Evolutionary conservation across 2,113 vertebrate species (phyloP).

Genomic region (Scalopus aquaticus): DNA sequence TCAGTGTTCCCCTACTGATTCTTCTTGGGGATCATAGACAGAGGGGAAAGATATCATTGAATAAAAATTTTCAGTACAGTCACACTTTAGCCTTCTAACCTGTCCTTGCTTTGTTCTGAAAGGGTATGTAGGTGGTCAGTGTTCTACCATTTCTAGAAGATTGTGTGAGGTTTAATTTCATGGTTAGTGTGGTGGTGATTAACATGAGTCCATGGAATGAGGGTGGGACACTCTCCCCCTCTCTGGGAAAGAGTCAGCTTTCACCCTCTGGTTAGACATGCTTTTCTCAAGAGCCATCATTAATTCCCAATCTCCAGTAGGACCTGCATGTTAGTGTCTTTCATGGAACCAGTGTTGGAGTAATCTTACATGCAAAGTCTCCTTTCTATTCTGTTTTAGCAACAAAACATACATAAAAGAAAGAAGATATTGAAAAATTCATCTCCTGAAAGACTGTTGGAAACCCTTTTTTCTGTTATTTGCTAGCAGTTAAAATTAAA

Average conservation of each 20-base stretch:
- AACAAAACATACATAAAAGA: not conserved
- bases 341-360: not conserved
- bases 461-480: not conserved
- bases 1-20: not conserved
- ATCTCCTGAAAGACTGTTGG: not conserved
- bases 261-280: not conserved
- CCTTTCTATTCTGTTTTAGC: not conserved
- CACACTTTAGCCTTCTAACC: not conserved
- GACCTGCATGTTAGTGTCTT: not conserved
- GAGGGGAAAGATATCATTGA: not conserved
- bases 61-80: not conserved
- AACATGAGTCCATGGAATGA: not conserved
- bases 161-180: too few relatives aligned
- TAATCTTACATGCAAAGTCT: not conserved
- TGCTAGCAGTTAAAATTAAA: not conserved
- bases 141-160: not conserved
- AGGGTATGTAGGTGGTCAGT: not conserved
- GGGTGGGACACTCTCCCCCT: not conserved
- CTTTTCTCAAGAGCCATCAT: not conserved
- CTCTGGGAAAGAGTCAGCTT: too few relatives aligned
- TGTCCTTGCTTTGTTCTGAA: not conserved
- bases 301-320: not conserved
- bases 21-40: not conserved
- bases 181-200: too few relatives aligned
- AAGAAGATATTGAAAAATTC: too few relatives aligned